Evolutionary conservation across 2,888 invertebrate species (phyloP).

Genomic region (Aleiodes alternator): DNA sequence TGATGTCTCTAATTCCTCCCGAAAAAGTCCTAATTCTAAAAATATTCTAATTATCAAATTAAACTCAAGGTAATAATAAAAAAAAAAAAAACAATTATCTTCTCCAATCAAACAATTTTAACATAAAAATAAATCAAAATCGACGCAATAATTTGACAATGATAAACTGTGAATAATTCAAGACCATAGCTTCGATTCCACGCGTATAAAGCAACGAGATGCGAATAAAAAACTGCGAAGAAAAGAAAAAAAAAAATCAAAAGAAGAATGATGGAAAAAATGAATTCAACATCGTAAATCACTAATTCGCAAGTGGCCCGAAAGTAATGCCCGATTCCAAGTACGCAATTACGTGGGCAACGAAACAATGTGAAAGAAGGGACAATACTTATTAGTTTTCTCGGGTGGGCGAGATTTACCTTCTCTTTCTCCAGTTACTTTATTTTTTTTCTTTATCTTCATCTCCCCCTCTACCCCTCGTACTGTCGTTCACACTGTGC

Average conservation of each 20-base stretch:
- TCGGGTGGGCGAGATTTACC: conserved; percentile 64
- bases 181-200: conserved; percentile 31
- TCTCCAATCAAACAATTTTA: conserved; percentile 9
- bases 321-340: conserved; percentile 62
- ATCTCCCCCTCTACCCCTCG: conserved; percentile 46
- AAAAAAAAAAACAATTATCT: neutral
- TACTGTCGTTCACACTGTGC: conserved; percentile 21
- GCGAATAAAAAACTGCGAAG: neutral
- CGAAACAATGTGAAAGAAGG: conserved; percentile 65
- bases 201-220: conserved; percentile 34
- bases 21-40: too few relatives aligned
- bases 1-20: too few relatives aligned
- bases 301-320: conserved; percentile 44
- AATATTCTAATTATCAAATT: too few relatives aligned
- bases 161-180: conserved; percentile 41
- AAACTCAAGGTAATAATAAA: neutral
- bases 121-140: conserved; percentile 28
- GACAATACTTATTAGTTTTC: conserved; percentile 69
- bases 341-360: conserved; percentile 64
- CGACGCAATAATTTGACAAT: conserved; percentile 32
- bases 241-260: conserved; percentile 3
- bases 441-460: conserved; percentile 30
- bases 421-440: conserved; percentile 47
- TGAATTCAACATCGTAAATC: conserved; percentile 44
- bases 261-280: conserved; percentile 18